Percentiles rank a stretch among this genome's conserved stretches.
Conservation (phyloP, 2,113 vertebrate species). For the Prietella phreatophila region DNA sequence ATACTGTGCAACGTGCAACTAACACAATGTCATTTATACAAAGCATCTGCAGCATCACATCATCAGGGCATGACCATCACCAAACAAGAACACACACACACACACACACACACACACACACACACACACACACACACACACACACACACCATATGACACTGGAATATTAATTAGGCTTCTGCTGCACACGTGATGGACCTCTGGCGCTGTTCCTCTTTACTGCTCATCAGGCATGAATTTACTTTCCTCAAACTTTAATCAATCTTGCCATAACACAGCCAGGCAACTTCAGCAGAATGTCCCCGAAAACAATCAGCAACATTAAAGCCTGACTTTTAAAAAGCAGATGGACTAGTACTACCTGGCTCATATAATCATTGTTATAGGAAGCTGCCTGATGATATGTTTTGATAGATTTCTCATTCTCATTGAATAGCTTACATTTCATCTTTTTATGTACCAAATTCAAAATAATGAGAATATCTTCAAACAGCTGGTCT, state of each 20-base stretch:
- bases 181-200: background rate
- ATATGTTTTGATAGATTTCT: background rate
- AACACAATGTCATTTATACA: conserved; percentile 33
- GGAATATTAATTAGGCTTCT: conserved; percentile 1
- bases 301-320: background rate
- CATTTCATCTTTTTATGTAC: background rate
- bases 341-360: background rate
- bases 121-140: background rate
- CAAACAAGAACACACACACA: background rate
- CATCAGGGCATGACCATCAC: conserved; percentile 24
- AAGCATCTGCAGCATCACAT: conserved; percentile 32
- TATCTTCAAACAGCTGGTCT: background rate
- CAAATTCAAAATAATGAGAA: background rate
- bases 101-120: conserved; percentile 15
- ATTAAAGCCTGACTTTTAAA: background rate
- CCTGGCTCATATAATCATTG: background rate
- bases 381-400: background rate
- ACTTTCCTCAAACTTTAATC: conserved; percentile 4
- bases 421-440: background rate
- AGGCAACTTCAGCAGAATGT: background rate
- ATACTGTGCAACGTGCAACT: conserved; percentile 20
- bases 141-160: conserved; percentile 2
- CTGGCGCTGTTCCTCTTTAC: background rate
- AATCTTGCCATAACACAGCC: background rate
- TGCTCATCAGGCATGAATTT: conserved; percentile 21